A percentile compares a stretch with the other conserved stretches of the same genome.
phyloP scores from a whole-genome alignment of 2,113 vertebrate genomes.

The Terrapene triunguis region DNA sequence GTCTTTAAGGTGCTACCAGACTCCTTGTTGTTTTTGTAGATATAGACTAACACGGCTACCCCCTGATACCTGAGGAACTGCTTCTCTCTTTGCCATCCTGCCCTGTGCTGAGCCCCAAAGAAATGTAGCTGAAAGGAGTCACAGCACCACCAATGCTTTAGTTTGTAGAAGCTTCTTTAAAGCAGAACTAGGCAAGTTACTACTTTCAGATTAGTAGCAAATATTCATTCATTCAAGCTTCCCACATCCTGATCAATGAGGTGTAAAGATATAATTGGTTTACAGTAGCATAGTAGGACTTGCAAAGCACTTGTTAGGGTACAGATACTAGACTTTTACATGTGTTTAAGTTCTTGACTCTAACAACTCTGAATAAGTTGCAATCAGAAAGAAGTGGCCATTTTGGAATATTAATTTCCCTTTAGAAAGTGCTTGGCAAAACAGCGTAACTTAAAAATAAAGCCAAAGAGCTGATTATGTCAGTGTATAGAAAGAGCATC shows the following conservation, averaged over 20 bases:
- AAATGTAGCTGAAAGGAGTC: neutral
- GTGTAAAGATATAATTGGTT: slow-evolving; percentile 39
- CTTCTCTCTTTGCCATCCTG: neutral
- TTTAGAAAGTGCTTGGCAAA: neutral
- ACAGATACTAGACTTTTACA: slow-evolving; percentile 25
- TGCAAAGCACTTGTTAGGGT: slow-evolving; percentile 1
- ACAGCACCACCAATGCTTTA: neutral
- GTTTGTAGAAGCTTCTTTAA: slow-evolving; percentile 2
- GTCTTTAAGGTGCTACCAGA: too few relatives aligned
- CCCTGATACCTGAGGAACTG: too few relatives aligned
- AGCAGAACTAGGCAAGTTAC: neutral
- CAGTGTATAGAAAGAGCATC: neutral
- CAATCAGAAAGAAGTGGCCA: neutral
- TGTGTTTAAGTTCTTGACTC: neutral
- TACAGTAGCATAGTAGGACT: neutral
- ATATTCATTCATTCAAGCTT: slow-evolving; percentile 15
- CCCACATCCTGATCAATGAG: slow-evolving; percentile 18
- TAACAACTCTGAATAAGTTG: slow-evolving; percentile 8
- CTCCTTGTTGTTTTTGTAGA: too few relatives aligned
- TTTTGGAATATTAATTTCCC: slow-evolving; percentile 25
- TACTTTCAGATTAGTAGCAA: slow-evolving; percentile 5
- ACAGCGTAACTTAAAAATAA: neutral
- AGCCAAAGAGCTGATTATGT: neutral
- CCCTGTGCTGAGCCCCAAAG: neutral
- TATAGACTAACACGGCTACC: too few relatives aligned